Evolutionary conservation across 37 sponge, comb jelly and placozoan species (phyloP).

Genomic region (Hexactinellida sp.): DNA sequence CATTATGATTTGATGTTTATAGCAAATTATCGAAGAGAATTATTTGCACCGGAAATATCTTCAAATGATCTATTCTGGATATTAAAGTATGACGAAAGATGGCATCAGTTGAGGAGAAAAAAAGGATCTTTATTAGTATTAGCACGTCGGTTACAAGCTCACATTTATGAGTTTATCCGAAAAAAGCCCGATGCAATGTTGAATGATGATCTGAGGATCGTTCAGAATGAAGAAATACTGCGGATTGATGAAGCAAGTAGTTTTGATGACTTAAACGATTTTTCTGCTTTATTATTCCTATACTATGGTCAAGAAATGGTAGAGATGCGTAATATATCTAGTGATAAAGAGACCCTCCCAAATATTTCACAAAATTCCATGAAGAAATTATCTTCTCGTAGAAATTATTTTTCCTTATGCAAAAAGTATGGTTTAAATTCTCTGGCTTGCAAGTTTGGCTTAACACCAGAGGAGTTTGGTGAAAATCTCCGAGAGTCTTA

Average conservation of each 20-base stretch:
- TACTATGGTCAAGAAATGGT: constrained; percentile 71
- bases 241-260: constrained; percentile 38
- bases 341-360: background rate
- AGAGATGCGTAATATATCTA: background rate
- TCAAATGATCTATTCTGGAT: constrained; percentile 79
- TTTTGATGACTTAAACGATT: constrained; percentile 77
- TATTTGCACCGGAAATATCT: constrained; percentile 60
- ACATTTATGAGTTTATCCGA: constrained; percentile 72
- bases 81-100: constrained; percentile 80
- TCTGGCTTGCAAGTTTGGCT: constrained; percentile 82
- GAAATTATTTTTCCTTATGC: constrained; percentile 72
- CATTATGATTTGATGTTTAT: constrained; percentile 72
- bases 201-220: constrained; percentile 48
- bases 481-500: constrained; percentile 85
- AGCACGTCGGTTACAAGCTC: constrained; percentile 57
- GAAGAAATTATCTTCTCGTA: constrained; percentile 6
- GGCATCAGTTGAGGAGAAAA: constrained; percentile 66
- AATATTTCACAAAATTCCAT: background rate
- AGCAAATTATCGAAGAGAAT: constrained; percentile 75
- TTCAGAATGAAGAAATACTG: constrained; percentile 67
- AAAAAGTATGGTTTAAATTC: constrained; percentile 66
- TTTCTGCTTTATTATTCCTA: constrained; percentile 69
- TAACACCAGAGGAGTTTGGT: constrained; percentile 85
- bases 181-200: constrained; percentile 64
- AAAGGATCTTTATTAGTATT: constrained; percentile 54